Evolutionary conservation across 2,113 vertebrate genomes (phyloP).

Genomic region (Rhinoderma darwinii): DNA sequence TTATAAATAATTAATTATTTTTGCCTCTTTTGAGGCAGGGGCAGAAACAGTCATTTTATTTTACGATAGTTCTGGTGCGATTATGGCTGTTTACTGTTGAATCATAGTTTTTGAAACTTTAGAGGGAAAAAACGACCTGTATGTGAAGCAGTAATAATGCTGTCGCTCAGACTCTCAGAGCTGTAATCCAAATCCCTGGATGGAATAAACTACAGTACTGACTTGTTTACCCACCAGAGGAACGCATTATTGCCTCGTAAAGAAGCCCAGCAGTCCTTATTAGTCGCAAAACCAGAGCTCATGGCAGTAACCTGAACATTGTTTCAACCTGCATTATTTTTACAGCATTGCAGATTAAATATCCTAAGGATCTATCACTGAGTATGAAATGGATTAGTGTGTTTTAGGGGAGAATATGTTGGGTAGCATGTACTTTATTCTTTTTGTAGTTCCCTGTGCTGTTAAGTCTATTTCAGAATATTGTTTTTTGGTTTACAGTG

Average conservation of each 20-base stretch:
- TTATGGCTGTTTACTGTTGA: conserved; percentile 47
- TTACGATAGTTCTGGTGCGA: conserved; percentile 15
- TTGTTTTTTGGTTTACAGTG: background rate
- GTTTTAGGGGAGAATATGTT: background rate
- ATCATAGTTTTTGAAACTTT: conserved; percentile 47
- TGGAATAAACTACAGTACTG: conserved; percentile 49
- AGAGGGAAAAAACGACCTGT: conserved; percentile 46
- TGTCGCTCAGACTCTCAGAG: conserved; percentile 41
- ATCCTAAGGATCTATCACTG: background rate
- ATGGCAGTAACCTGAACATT: conserved; percentile 5
- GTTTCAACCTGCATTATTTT: conserved; percentile 28
- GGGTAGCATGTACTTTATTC: background rate
- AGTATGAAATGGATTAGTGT: background rate
- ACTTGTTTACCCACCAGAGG: conserved; percentile 55
- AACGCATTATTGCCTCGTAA: conserved; percentile 54
- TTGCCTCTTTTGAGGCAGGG: background rate
- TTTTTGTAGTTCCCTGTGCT: background rate
- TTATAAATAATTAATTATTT: background rate
- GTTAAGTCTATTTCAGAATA: background rate
- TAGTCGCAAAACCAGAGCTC: conserved; percentile 46
- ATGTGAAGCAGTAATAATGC: conserved; percentile 36
- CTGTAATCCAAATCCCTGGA: conserved; percentile 49
- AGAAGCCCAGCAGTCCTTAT: conserved; percentile 47
- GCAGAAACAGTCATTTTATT: background rate
- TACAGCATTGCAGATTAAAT: background rate